These are phyloP conservation scores for Aspidiotus destructor DNA, from an alignment of 2,888 invertebrate species.

Conservation along the genomic window DNA sequence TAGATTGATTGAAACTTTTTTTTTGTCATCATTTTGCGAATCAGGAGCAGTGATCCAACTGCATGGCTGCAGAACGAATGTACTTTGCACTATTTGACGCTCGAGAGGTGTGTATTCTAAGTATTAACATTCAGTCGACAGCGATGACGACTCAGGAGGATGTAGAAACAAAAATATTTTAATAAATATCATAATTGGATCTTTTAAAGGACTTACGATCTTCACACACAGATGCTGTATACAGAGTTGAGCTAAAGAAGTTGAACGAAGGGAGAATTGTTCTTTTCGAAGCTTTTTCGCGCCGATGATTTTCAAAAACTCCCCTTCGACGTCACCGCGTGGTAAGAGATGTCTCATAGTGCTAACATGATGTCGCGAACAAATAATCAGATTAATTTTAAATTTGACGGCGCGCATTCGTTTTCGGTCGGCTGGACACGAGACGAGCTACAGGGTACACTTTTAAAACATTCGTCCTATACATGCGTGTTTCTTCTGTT, in stretches of 20 bases:
- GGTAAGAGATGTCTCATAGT: slow-evolving; percentile 28
- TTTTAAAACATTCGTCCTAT: slow-evolving; percentile 10
- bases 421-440: slow-evolving; percentile 31
- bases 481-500: slow-evolving; percentile 5
- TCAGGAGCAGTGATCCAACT: too few relatives aligned
- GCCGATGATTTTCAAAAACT: slow-evolving; percentile 30
- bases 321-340: slow-evolving; percentile 27
- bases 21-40: background rate
- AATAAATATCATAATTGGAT: too few relatives aligned
- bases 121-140: too few relatives aligned
- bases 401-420: slow-evolving; percentile 33
- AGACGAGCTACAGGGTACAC: slow-evolving; percentile 16
- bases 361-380: slow-evolving; percentile 31
- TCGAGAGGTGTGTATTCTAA: too few relatives aligned
- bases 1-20: too few relatives aligned
- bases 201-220: too few relatives aligned
- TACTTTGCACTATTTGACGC: too few relatives aligned
- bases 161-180: too few relatives aligned
- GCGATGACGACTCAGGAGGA: too few relatives aligned
- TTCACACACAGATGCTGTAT: too few relatives aligned
- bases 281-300: slow-evolving; percentile 31
- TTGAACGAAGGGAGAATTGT: slow-evolving; percentile 30
- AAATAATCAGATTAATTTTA: slow-evolving; percentile 33
- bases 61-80: too few relatives aligned
- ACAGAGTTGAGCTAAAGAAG: slow-evolving; percentile 24